Conservation (phyloP, 1,140 invertebrate species). For the Dinoponera quadriceps region DNA sequence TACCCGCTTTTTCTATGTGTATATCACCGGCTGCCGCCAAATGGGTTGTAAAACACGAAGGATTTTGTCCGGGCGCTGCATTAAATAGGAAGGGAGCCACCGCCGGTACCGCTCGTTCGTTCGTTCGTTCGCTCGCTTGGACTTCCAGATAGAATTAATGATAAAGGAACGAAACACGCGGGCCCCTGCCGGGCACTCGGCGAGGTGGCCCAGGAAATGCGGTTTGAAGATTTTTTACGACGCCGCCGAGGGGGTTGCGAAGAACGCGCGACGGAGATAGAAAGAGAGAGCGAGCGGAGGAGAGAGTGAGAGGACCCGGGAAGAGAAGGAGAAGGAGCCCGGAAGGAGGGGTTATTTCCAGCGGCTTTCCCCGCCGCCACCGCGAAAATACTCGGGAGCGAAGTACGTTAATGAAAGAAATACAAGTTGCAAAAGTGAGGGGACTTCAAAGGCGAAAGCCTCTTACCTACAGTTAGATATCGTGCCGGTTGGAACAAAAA, state of each 20-base stretch:
- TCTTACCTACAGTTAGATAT: conserved; percentile 75
- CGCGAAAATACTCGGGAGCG: conserved; percentile 65
- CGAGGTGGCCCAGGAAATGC: background rate
- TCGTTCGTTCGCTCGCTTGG: background rate
- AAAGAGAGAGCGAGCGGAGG: background rate
- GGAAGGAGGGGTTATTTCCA: conserved; percentile 45
- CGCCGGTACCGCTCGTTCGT: background rate
- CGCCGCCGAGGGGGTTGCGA: conserved; percentile 1
- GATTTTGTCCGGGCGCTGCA: conserved; percentile 43
- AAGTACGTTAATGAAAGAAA: conserved; percentile 75
- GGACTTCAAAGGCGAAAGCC: conserved; percentile 75
- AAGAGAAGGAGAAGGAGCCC: background rate
- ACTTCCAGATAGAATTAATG: conserved; percentile 51
- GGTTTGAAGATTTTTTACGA: conserved; percentile 67
- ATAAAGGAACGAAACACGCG: background rate
- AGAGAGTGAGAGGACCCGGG: background rate
- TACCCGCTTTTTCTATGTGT: conserved; percentile 37
- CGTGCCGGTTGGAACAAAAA: conserved; percentile 66
- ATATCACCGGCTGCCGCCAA: background rate
- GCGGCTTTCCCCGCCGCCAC: conserved; percentile 61
- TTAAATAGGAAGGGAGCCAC: conserved; percentile 32
- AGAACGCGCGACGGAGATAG: background rate
- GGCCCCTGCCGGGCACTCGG: background rate
- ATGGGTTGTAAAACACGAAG: conserved; percentile 33
- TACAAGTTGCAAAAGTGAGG: conserved; percentile 74